Conservation (phyloP, 2,797 vertebrate genomes). For the Adelosebastes latens region DNA sequence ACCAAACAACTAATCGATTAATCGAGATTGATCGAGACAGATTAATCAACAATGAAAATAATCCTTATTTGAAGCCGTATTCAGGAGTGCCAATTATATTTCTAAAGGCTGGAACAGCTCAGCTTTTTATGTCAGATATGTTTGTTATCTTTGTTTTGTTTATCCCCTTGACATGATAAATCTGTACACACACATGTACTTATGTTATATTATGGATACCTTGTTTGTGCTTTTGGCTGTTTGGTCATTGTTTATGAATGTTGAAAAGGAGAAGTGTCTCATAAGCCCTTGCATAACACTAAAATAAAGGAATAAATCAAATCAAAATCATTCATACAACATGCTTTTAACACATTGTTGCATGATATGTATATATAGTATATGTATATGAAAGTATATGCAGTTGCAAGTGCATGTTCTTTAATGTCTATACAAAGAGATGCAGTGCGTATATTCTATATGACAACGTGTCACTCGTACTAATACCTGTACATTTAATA, state of each 20-base stretch:
- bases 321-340: neutral
- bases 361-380: neutral
- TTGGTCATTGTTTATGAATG: too few relatives aligned
- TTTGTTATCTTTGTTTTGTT: neutral
- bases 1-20: too few relatives aligned
- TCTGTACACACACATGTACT: neutral
- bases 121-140: neutral
- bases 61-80: rapidly evolving
- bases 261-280: too few relatives aligned
- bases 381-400: neutral
- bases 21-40: too few relatives aligned
- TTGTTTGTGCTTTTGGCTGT: neutral
- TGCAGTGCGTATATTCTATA: neutral
- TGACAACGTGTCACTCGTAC: neutral
- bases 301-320: neutral
- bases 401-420: neutral
- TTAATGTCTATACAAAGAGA: neutral
- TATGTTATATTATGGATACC: neutral
- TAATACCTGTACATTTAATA: constrained; percentile 14
- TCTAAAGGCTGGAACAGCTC: neutral
- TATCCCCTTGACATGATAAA: neutral
- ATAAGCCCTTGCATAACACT: too few relatives aligned
- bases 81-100: neutral
- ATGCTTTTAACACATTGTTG: neutral
- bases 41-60: too few relatives aligned